phyloP scores from a whole-genome alignment of 2,888 invertebrate species.

The Linnaemya vulpina region DNA sequence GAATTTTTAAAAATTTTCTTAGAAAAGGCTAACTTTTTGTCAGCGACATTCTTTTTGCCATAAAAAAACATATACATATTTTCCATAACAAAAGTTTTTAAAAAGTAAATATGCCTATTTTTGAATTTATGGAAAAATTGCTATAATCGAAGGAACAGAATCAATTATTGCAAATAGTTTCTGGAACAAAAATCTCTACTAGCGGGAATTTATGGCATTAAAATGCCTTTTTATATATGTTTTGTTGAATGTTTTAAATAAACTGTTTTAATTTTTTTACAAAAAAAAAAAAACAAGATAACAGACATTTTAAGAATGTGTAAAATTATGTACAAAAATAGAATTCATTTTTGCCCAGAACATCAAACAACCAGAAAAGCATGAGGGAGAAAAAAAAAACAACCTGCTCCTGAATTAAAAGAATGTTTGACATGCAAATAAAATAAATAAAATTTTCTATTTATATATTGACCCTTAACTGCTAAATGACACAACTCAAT shows the following conservation, averaged over 20 bases:
- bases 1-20: too few relatives aligned
- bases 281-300: conserved; percentile 5
- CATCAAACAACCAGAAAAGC: neutral
- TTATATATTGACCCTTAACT: too few relatives aligned
- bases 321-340: conserved; percentile 1
- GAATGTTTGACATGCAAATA: conserved; percentile 56
- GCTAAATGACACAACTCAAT: neutral
- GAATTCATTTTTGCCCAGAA: conserved; percentile 64
- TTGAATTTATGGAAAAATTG: too few relatives aligned
- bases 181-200: conserved; percentile 23
- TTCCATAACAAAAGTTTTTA: too few relatives aligned
- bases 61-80: too few relatives aligned
- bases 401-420: neutral
- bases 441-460: conserved; percentile 41
- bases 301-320: conserved; percentile 22
- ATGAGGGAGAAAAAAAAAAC: neutral
- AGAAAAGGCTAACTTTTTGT: too few relatives aligned
- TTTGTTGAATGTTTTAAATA: conserved; percentile 24
- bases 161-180: conserved; percentile 47
- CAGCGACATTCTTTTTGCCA: too few relatives aligned
- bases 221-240: conserved; percentile 42
- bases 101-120: too few relatives aligned
- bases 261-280: neutral
- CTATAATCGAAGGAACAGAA: too few relatives aligned
- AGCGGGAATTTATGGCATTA: conserved; percentile 33